Evolutionary conservation across 2,113 vertebrate species (phyloP).

Genomic region (Rhinoptilus africanus): DNA sequence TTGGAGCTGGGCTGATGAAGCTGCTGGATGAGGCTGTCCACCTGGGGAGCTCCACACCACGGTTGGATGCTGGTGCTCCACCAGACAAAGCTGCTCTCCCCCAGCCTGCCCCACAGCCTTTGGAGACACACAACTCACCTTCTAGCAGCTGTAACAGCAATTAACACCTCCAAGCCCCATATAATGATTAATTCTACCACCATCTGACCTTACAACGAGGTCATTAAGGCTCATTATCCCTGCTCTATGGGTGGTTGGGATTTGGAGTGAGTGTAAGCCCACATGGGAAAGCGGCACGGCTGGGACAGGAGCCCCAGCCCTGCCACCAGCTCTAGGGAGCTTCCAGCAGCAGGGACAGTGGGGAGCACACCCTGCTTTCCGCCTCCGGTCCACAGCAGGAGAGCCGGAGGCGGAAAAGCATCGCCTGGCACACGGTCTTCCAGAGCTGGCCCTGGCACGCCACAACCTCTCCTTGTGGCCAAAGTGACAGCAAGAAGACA

Average conservation of each 20-base stretch:
- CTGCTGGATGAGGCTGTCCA: background rate
- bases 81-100: background rate
- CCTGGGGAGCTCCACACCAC: background rate
- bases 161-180: background rate
- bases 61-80: background rate
- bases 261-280: background rate
- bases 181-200: background rate
- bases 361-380: background rate
- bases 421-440: background rate
- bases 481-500: background rate
- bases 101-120: too few species aligned
- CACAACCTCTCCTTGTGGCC: background rate
- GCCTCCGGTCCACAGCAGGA: background rate
- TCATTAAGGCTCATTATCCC: background rate
- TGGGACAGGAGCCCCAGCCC: background rate
- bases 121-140: background rate
- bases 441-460: background rate
- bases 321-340: background rate
- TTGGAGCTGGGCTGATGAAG: background rate
- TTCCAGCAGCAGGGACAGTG: background rate
- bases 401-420: background rate
- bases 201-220: background rate
- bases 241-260: background rate
- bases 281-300: background rate
- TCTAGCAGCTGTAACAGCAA: background rate